phyloP scores from a whole-genome alignment of 2,888 invertebrate genomes.

The Alsophila aescularia region DNA sequence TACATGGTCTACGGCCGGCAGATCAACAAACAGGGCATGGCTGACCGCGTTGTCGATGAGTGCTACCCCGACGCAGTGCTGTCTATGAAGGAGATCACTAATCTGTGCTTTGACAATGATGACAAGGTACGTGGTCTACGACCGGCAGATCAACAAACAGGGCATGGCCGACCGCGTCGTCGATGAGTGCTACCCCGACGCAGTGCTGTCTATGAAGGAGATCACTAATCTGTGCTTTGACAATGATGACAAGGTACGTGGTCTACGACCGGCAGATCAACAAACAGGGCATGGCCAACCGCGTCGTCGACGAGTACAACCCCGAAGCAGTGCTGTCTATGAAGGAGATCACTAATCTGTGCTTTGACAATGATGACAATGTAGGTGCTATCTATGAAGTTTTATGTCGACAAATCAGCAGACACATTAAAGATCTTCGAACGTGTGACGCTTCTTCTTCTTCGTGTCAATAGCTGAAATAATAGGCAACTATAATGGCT shows the following conservation, averaged over 20 bases:
- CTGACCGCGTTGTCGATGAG: slow-evolving; percentile 99
- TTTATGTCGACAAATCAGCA: too few species aligned
- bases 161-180: slow-evolving; percentile 99
- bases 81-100: slow-evolving; percentile 94
- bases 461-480: too few species aligned
- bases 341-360: slow-evolving; percentile 94
- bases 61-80: slow-evolving; percentile 98
- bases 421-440: too few species aligned
- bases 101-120: slow-evolving; percentile 95
- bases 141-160: slow-evolving; percentile 98
- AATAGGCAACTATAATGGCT: too few species aligned
- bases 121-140: slow-evolving; percentile 89
- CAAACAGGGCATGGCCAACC: slow-evolving; percentile 99
- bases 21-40: slow-evolving; percentile 99
- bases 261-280: slow-evolving; percentile 97
- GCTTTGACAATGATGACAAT: slow-evolving; percentile 94
- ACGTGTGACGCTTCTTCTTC: too few species aligned
- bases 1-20: slow-evolving; percentile 93
- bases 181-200: slow-evolving; percentile 98
- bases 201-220: slow-evolving; percentile 94
- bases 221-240: slow-evolving; percentile 95
- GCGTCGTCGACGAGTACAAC: slow-evolving; percentile 99
- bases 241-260: slow-evolving; percentile 89
- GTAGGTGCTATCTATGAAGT: too few species aligned
- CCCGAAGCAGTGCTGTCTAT: slow-evolving; percentile 96